phyloP scores from a whole-genome alignment of 2,888 invertebrate species.

The Holacanthella duospinosa region DNA sequence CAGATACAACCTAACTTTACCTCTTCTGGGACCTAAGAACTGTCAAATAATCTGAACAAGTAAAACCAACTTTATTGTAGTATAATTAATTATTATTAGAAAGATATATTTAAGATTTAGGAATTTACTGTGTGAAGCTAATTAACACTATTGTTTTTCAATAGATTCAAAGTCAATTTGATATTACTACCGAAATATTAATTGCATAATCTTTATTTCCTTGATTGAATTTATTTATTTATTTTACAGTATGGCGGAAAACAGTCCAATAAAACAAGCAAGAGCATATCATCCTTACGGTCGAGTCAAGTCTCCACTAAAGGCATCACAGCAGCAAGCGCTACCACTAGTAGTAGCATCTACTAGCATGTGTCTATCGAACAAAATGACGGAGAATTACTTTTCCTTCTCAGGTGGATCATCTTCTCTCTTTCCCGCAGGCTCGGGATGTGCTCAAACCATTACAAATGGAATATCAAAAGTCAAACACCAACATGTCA shows the following conservation, averaged over 20 bases:
- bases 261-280: conserved; percentile 3
- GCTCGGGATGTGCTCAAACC: conserved; percentile 8
- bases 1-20: too few species aligned
- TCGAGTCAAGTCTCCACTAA: conserved; percentile 7
- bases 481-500: neutral
- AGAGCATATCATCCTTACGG: conserved; percentile 8
- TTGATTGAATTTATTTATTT: too few species aligned
- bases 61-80: too few species aligned
- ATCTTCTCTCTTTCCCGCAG: conserved; percentile 12
- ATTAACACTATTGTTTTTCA: too few species aligned
- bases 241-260: conserved; percentile 3
- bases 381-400: conserved; percentile 6
- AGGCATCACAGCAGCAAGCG: conserved; percentile 1
- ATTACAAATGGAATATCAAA: neutral
- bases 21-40: too few species aligned
- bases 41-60: too few species aligned
- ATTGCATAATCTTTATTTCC: too few species aligned
- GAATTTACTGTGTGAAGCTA: too few species aligned
- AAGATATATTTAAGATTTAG: too few species aligned
- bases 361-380: neutral
- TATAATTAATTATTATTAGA: too few species aligned
- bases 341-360: neutral
- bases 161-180: too few species aligned
- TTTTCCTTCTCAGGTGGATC: conserved; percentile 20
- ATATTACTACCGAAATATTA: too few species aligned